Percentiles rank a stretch among this genome's conserved stretches.
Evolutionary conservation across 1,140 invertebrate species (phyloP).

Genomic region (Pissodes strobi): DNA sequence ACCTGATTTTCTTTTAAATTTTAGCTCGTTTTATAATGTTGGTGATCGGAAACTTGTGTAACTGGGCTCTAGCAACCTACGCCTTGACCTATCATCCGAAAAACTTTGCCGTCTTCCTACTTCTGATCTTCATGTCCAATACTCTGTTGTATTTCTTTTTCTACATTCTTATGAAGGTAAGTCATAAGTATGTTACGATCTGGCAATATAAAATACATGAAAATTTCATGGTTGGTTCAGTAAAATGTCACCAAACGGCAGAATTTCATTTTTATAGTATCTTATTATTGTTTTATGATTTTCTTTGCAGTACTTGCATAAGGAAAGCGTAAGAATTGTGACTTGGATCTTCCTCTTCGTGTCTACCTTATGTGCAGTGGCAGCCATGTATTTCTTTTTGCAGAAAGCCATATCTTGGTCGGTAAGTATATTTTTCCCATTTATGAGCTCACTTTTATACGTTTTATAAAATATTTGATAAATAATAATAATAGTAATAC

Average conservation of each 20-base stretch:
- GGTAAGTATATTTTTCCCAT: constrained; percentile 60
- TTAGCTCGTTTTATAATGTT: constrained; percentile 62
- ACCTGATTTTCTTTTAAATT: too few species aligned
- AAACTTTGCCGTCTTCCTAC: constrained; percentile 82
- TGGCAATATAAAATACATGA: too few species aligned
- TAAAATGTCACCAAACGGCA: too few species aligned
- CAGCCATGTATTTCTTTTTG: constrained; percentile 77
- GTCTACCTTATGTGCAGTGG: constrained; percentile 68
- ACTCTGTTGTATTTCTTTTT: constrained; percentile 80
- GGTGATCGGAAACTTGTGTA: constrained; percentile 72
- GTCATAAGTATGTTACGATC: constrained; percentile 20
- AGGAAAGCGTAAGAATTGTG: constrained; percentile 68
- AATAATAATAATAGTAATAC: too few species aligned
- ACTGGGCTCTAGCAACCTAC: constrained; percentile 73
- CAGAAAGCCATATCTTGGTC: constrained; percentile 81
- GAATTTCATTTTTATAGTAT: background rate
- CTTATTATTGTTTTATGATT: constrained; percentile 30
- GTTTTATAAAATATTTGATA: too few species aligned
- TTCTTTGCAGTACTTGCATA: constrained; percentile 65
- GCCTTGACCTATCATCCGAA: constrained; percentile 68
- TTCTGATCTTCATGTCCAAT: constrained; percentile 84
- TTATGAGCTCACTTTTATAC: too few species aligned
- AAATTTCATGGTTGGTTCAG: too few species aligned
- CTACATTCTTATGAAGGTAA: constrained; percentile 87
- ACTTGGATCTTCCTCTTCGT: constrained; percentile 69